Base-by-base conservation (phyloP, 2,113 vertebrate genomes). In the Heteronetta atricapilla region DNA sequence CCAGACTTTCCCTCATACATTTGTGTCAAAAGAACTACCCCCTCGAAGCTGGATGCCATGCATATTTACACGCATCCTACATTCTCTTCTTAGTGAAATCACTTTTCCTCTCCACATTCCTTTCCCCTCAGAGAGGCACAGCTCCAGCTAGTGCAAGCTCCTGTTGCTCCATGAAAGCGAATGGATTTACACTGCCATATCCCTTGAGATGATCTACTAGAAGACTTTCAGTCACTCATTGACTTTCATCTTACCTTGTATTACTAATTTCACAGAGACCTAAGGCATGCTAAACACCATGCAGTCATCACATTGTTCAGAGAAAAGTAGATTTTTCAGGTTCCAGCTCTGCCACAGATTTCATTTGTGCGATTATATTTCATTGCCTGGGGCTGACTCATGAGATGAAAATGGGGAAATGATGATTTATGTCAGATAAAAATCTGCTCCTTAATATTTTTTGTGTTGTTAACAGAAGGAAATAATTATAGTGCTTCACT, bases 401-500 rank as follows among this genome's bases (percentile, higher is more conserved):
- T 58, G 80, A 96, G 73, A 60, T 88, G 73, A 89, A 78, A 83
- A 78, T 26, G 68, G 46, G 34, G 80, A 86, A 92, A 90, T 33
- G 22, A 75, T 88, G 56, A 82, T 94, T 95, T 88, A 94, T 84
- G 83, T 26, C 80, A 92, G 94, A 92, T 93, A 92, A 64, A 8
- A 78, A 92, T 90, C 86, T 90, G 20, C 42, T 86, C 73, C 46
- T 16, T 64, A 66, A 52, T 95, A 81, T 78, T 94, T 94, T 92
- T 74, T 84, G 3, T 11, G 10, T 77, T 86, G 76, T 86, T 92
- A 94, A 93, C 64, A 86, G 66, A 83, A 86, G 56, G 76, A 88
- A 94, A 78, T 90, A 94, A 92, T 95, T 92, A 63, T 0, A 92
- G 69, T 18, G 10, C 42, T 81, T 94, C 4, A 6, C 40, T 93